Evolutionary conservation across 2,113 vertebrate species (phyloP).

Genomic region (Entelurus aequoreus): DNA sequence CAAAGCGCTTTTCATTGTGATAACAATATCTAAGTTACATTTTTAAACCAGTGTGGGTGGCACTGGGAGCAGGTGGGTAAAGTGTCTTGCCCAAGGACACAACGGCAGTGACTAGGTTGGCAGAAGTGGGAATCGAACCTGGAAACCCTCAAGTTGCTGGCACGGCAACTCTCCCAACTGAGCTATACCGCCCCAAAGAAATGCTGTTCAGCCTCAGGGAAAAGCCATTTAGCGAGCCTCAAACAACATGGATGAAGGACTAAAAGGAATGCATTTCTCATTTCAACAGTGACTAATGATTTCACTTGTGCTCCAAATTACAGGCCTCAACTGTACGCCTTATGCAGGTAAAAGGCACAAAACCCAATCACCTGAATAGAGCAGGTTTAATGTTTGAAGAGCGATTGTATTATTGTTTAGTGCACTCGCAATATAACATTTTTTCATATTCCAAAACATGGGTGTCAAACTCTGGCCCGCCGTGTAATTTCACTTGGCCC

Average conservation of each 20-base stretch:
- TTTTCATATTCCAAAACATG: too few species aligned
- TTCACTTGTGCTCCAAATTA: conserved; percentile 27
- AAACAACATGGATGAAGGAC: conserved; percentile 24
- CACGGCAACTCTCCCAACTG: too few species aligned
- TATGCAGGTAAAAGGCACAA: conserved; percentile 22
- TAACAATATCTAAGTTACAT: too few species aligned
- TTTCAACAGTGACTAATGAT: conserved; percentile 26
- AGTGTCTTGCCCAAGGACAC: too few species aligned
- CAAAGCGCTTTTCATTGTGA: too few species aligned
- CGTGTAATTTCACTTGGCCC: too few species aligned
- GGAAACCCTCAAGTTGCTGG: too few species aligned
- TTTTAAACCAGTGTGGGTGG: too few species aligned
- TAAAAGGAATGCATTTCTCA: conserved; percentile 24
- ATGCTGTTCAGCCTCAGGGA: conserved; percentile 86
- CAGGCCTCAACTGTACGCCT: conserved; percentile 14
- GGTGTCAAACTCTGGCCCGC: too few species aligned
- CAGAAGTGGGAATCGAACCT: too few species aligned
- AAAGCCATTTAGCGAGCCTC: conserved; percentile 47
- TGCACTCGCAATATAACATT: neutral
- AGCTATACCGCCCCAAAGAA: conserved; percentile 76
- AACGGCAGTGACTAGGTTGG: too few species aligned
- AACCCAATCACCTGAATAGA: neutral
- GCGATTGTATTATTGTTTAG: neutral
- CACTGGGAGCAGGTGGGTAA: too few species aligned
- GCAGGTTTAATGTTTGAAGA: neutral